phyloP scores from a whole-genome alignment of 2,113 vertebrate genomes.

The Cynopterus brachyotis region DNA sequence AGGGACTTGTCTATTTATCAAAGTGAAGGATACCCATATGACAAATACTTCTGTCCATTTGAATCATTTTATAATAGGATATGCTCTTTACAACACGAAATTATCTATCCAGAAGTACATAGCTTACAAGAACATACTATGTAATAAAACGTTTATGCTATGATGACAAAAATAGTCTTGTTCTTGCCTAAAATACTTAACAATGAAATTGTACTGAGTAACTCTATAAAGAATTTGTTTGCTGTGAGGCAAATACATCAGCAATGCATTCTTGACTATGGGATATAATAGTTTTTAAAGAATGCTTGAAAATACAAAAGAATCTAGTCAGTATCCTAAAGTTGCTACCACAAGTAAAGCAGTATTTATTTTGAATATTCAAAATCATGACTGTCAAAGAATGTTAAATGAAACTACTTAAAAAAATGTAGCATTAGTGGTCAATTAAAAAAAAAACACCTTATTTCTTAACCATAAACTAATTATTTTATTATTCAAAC shows the following conservation, averaged over 20 bases:
- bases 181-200: conserved; percentile 35
- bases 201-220: conserved; percentile 9
- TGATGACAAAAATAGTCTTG: neutral
- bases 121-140: neutral
- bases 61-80: neutral
- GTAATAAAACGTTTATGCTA: neutral
- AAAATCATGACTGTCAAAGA: conserved; percentile 9
- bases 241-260: neutral
- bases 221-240: conserved; percentile 18
- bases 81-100: neutral
- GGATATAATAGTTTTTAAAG: neutral
- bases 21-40: neutral
- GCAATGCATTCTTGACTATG: neutral
- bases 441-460: neutral
- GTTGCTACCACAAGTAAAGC: neutral
- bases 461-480: neutral
- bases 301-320: conserved; percentile 13
- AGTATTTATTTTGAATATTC: neutral
- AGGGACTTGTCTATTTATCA: neutral
- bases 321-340: neutral
- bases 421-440: neutral
- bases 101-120: neutral
- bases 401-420: neutral
- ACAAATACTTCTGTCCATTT: neutral
- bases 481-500: conserved; percentile 4